These are phyloP conservation scores for Gnathochromis pfefferi DNA, from an alignment of 2,113 vertebrate species.

Conservation along the genomic window DNA sequence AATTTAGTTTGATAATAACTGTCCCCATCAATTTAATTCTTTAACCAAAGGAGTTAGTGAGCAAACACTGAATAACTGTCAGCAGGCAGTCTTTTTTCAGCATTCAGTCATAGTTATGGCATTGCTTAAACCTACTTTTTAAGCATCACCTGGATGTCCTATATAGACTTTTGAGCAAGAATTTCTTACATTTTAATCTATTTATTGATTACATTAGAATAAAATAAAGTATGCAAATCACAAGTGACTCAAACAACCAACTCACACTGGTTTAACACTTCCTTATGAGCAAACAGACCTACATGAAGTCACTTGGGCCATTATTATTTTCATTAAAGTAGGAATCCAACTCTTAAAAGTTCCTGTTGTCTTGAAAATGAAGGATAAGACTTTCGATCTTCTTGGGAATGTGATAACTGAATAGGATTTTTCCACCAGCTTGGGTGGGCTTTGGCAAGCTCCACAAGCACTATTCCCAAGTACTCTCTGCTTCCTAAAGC, in stretches of 20 bases:
- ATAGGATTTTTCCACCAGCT: fast-evolving
- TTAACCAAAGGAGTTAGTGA: neutral
- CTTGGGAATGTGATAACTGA: neutral
- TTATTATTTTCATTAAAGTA: neutral
- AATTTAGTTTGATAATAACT: neutral
- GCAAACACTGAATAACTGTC: neutral
- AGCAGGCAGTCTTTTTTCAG: neutral
- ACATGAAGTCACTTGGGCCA: fast-evolving
- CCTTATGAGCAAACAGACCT: neutral
- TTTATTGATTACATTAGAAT: neutral
- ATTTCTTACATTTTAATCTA: neutral
- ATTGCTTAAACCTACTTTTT: neutral
- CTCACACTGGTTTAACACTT: neutral
- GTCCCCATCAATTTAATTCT: neutral
- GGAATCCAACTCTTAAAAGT: neutral
- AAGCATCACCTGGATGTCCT: neutral
- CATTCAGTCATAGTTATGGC: neutral
- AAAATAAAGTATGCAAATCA: neutral
- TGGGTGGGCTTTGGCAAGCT: neutral
- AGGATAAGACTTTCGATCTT: neutral
- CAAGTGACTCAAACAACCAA: neutral
- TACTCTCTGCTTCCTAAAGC: neutral
- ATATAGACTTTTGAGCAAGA: neutral
- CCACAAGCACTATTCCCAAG: neutral
- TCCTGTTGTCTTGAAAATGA: neutral